A percentile compares a stretch with the other conserved stretches of the same genome.
phyloP scores from a whole-genome alignment of 1,140 invertebrate species.

The Scaptodrosophila lebanonensis region DNA sequence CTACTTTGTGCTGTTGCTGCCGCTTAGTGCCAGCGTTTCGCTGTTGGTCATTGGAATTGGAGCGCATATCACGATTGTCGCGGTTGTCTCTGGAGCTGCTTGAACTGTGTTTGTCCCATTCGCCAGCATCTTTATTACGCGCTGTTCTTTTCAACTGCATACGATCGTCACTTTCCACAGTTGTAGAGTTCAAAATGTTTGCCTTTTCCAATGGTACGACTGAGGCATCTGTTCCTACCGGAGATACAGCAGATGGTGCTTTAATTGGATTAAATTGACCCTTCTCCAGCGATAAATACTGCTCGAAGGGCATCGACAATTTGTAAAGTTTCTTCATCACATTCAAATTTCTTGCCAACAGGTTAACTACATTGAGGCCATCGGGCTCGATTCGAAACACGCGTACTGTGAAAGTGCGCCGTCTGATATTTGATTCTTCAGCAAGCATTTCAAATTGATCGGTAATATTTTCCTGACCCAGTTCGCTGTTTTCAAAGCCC shows the following conservation, averaged over 20 bases:
- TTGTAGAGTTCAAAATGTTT: slow-evolving; percentile 57
- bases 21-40: slow-evolving; percentile 8
- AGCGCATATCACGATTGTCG: slow-evolving; percentile 17
- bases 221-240: slow-evolving; percentile 26
- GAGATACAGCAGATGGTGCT: slow-evolving; percentile 34
- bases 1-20: background rate
- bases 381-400: slow-evolving; percentile 78
- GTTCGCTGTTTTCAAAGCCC: slow-evolving; percentile 74
- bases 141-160: slow-evolving; percentile 21
- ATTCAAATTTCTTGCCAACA: slow-evolving; percentile 63
- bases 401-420: slow-evolving; percentile 78
- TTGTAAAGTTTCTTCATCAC: slow-evolving; percentile 74
- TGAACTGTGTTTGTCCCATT: slow-evolving; percentile 69
- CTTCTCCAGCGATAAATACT: slow-evolving; percentile 69
- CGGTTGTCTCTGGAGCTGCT: slow-evolving; percentile 59
- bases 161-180: slow-evolving; percentile 58
- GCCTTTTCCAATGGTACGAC: slow-evolving; percentile 47
- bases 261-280: slow-evolving; percentile 59
- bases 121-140: slow-evolving; percentile 15
- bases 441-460: slow-evolving; percentile 76
- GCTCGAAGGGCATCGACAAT: slow-evolving; percentile 69
- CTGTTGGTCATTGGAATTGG: slow-evolving; percentile 14
- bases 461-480: slow-evolving; percentile 62
- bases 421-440: slow-evolving; percentile 63
- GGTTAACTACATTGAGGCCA: slow-evolving; percentile 77